Evolutionary conservation across 2,113 vertebrate genomes (phyloP).

Genomic region (Panurus biarmicus): DNA sequence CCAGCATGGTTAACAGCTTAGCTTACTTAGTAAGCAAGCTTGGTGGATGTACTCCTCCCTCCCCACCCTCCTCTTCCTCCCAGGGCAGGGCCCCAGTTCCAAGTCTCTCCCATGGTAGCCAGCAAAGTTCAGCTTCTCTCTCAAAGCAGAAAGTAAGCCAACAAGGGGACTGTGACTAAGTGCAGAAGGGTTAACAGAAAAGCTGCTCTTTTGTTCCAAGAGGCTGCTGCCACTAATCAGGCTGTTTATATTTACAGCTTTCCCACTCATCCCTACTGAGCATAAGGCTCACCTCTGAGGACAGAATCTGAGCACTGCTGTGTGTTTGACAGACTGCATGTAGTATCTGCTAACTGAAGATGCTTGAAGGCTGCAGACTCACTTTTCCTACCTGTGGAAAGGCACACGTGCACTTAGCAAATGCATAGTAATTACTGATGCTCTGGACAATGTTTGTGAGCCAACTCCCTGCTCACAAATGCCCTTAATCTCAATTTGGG

Average conservation of each 20-base stretch:
- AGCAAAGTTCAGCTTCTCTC: not conserved
- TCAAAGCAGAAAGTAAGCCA: not conserved
- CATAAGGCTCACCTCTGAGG: not conserved
- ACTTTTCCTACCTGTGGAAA: not conserved
- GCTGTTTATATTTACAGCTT: constrained; percentile 13
- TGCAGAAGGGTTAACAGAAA: not conserved
- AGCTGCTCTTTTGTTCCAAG: not conserved
- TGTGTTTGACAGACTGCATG: not conserved
- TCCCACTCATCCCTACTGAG: not conserved
- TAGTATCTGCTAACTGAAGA: not conserved
- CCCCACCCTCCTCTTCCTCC: constrained; percentile 5
- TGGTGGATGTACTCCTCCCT: not conserved
- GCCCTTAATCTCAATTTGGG: not conserved
- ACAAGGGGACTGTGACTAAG: not conserved
- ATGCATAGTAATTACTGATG: not conserved
- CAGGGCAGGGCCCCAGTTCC: not conserved
- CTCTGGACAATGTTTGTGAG: not conserved
- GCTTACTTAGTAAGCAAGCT: not conserved
- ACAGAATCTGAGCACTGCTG: not conserved
- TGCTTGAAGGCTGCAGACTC: not conserved
- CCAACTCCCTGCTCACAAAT: not conserved
- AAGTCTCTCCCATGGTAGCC: not conserved
- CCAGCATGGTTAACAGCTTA: not conserved
- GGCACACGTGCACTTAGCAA: not conserved
- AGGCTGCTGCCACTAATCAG: not conserved